Base-by-base conservation (phyloP, 2,797 vertebrate genomes). In the Carcharodon carcharias region DNA sequence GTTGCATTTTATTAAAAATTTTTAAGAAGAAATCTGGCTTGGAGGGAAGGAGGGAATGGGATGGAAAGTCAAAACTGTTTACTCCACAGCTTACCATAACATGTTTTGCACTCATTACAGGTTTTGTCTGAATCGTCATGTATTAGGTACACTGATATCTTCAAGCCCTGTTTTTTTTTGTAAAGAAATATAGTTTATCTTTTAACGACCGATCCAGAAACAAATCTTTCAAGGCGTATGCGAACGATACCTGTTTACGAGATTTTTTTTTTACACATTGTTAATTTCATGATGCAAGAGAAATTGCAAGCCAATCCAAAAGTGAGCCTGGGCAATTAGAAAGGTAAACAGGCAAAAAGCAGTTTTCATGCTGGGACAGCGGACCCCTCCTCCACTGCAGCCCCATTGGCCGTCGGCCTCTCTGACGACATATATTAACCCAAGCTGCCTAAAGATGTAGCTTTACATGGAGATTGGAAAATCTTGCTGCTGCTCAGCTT, bases 381-480 rank as follows among this genome's bases (percentile, higher is more conserved):
- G 97, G 97, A 97, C 45, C 96, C 98, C 98, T 97, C 98, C 98
- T 97, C 97, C 96, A 96, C 96, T 87, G 95, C 69, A 69, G 96
- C 56, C 96, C 97, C 97, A 98, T 98, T 99, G 98, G 98, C 97
- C 97, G 96, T 96, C 96, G 96, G 96, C 35, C 96, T 97, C 97
- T 98, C 98, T 98, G 98, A 98, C 98, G 98, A 98, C 98, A 98
- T 98, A 98, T 98, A 98, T 98, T 98, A 98, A 98, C 98, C 98
- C 98, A 97, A 97, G 98, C 97, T 97, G 98, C 97, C 97, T 97
- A 98, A 98, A 98, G 97, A 98, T 99, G 98, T 98, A 98, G 98
- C 98, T 98, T 97, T 98, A 98, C 98, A 98, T 98, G 98, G 98
- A 98, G 98, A 97, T 98, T 97, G 97, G 97, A 96, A 98, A 73